Conservation (phyloP, 1,140 invertebrate species). For the Ptiloglossa arizonensis region DNA sequence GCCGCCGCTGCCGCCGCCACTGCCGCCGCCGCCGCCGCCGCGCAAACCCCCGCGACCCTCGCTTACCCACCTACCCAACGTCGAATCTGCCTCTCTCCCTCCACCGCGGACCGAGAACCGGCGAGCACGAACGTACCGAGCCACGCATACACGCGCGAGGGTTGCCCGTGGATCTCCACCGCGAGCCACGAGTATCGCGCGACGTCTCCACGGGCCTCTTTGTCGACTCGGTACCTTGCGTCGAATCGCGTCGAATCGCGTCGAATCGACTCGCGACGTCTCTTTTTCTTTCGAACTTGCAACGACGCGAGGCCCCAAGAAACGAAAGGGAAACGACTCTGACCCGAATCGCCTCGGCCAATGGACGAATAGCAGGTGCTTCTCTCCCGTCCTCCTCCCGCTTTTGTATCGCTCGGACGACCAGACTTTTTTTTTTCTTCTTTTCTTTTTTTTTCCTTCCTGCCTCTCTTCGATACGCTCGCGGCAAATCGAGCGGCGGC, state of each 20-base stretch:
- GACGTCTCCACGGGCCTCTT: background rate
- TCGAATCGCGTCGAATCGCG: too few relatives aligned
- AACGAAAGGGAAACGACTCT: background rate
- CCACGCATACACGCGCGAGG: conserved; percentile 9
- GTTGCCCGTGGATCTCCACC: background rate
- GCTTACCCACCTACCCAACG: background rate
- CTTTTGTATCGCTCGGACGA: too few relatives aligned
- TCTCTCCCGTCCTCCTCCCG: background rate
- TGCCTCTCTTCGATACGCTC: background rate
- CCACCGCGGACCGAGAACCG: conserved; percentile 4
- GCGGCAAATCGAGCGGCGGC: background rate
- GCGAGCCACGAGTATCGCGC: conserved; percentile 12
- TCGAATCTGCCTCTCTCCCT: conserved; percentile 60
- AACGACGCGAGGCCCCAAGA: background rate
- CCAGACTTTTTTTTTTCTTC: too few relatives aligned
- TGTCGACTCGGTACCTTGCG: background rate
- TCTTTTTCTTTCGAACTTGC: background rate
- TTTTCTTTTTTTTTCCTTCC: background rate
- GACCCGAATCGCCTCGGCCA: background rate
- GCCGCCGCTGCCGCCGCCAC: too few relatives aligned
- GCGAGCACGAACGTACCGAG: conserved; percentile 26
- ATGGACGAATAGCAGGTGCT: conserved; percentile 13
- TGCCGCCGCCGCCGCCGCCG: too few relatives aligned
- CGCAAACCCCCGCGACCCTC: conserved; percentile 50
- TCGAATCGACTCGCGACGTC: background rate